A percentile compares a stretch with the other conserved stretches of the same genome.
These are phyloP conservation scores for Uria lomvia DNA, from an alignment of 2,113 vertebrate species.

Conservation along the genomic window DNA sequence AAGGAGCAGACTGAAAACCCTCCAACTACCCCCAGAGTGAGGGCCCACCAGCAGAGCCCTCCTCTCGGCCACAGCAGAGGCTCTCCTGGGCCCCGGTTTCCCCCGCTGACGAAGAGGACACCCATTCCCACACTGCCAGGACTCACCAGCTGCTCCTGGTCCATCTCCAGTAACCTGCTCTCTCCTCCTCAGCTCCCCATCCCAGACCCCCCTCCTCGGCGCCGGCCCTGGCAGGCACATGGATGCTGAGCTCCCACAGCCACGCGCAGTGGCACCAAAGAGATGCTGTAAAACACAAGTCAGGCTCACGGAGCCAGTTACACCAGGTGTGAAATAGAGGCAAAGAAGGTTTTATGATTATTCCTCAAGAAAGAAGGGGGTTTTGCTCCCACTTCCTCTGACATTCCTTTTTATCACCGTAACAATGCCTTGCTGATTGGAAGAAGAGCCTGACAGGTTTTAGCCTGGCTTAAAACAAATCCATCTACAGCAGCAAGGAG, in stretches of 20 bases:
- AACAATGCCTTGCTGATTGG: neutral
- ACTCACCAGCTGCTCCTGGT: neutral
- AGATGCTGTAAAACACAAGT: neutral
- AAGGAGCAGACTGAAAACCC: neutral
- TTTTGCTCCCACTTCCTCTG: neutral
- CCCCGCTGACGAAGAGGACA: neutral
- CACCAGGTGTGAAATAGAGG: neutral
- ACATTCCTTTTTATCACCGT: neutral
- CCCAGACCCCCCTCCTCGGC: neutral
- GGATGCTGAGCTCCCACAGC: accelerated
- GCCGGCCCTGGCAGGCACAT: accelerated
- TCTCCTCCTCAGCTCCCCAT: neutral
- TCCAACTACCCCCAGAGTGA: accelerated
- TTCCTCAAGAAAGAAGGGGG: neutral
- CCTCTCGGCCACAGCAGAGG: neutral
- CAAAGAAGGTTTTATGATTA: neutral
- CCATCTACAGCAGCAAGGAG: neutral
- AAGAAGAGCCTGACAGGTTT: neutral
- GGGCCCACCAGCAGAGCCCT: accelerated
- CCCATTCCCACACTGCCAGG: accelerated
- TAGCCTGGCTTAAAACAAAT: neutral
- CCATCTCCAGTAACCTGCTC: accelerated
- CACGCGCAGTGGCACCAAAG: accelerated
- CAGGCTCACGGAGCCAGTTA: neutral
- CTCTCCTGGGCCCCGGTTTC: neutral